These are phyloP conservation scores for Heteromormyrus szaboi DNA, from an alignment of 2,797 vertebrate genomes.

Conservation along the genomic window DNA sequence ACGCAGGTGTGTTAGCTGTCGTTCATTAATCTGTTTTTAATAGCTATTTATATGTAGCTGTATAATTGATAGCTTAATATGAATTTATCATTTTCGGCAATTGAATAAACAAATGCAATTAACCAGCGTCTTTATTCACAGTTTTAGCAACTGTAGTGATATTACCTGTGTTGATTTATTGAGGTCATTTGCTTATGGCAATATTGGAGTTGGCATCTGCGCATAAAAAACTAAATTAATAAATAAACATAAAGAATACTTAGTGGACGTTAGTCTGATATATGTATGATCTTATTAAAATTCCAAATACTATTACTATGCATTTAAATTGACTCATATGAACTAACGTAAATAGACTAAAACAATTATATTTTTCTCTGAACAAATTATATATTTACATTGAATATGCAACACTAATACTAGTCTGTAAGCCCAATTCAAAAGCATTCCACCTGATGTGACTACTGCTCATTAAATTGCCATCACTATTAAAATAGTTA, in stretches of 20 bases:
- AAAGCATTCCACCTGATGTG: slow-evolving; percentile 10
- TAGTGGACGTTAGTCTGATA: neutral
- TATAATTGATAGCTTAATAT: neutral
- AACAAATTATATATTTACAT: neutral
- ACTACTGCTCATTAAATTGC: slow-evolving; percentile 8
- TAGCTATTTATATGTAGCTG: neutral
- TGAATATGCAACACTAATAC: neutral
- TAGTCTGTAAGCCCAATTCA: neutral
- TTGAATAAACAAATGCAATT: neutral
- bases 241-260: neutral
- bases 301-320: neutral
- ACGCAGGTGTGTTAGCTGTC: neutral
- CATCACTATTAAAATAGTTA: slow-evolving; percentile 16
- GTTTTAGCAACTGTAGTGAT: neutral
- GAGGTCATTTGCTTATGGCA: neutral
- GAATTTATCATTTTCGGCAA: neutral
- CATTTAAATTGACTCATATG: neutral
- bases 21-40: neutral
- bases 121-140: neutral
- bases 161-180: neutral
- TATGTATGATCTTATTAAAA: neutral
- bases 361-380: neutral
- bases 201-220: neutral
- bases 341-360: neutral
- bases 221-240: neutral